These are phyloP conservation scores for Centropyge bicolor DNA, from an alignment of 2,797 vertebrate species.

Conservation along the genomic window DNA sequence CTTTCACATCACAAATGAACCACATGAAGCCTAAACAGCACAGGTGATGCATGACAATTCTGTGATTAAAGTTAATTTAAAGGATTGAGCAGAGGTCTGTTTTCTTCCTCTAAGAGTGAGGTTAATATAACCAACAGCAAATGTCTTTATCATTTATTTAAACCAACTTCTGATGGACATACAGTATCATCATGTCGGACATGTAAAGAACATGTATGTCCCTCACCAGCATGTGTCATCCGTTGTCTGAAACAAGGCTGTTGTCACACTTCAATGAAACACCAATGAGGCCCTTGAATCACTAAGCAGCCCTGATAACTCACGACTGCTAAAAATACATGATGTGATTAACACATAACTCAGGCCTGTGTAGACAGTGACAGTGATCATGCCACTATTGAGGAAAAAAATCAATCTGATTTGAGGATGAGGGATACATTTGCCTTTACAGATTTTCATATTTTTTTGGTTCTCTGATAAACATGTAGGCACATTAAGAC, in stretches of 20 bases:
- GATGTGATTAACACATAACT: conserved; percentile 55
- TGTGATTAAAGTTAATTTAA: neutral
- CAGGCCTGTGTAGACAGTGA: conserved; percentile 32
- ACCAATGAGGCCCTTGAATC: conserved; percentile 62
- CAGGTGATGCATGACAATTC: neutral
- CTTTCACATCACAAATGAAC: conserved; percentile 30
- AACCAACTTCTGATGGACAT: neutral
- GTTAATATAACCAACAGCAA: neutral
- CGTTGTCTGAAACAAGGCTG: conserved; percentile 36
- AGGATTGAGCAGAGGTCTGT: conserved; percentile 14
- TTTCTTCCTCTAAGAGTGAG: neutral
- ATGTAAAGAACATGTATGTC: conserved; percentile 18
- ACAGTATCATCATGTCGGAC: conserved; percentile 1
- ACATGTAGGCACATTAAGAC: neutral
- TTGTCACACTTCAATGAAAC: conserved; percentile 53
- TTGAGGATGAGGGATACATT: neutral
- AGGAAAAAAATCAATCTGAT: neutral
- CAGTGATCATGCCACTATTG: neutral
- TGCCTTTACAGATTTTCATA: neutral
- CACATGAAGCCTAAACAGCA: conserved; percentile 1
- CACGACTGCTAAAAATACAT: conserved; percentile 65
- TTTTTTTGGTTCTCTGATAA: neutral
- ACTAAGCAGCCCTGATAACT: conserved; percentile 59
- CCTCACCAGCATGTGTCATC: conserved; percentile 30
- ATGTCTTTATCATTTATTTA: neutral